Base-by-base conservation (phyloP, 1,140 invertebrate species). In the Drosophila azteca region DNA sequence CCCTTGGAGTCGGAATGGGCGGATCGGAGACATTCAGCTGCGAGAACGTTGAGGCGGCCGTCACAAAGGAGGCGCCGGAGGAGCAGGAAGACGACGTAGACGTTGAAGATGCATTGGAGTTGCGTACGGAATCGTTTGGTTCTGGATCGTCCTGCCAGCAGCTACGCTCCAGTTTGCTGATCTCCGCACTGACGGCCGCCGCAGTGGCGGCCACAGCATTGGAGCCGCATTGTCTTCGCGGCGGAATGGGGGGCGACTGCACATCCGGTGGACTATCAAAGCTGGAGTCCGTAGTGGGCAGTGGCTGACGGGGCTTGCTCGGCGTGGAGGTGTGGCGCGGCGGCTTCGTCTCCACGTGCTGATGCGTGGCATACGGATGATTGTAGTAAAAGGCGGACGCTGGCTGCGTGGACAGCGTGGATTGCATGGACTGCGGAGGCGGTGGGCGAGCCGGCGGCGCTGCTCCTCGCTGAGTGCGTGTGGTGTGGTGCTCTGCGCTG, bases 191-290 rank as follows among this genome's bases (percentile, higher is more conserved):
- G 3, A 90, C 88, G 39, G 84, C 89, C 1, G 88, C 89, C 13
- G 89, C 89, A 3, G 89, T 90, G 54, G 84, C 68, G 0, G 89
- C 89, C 20, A 90, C 87, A 13, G 79, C 69, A 64, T 85, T 79
- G 13, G 70, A 54, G 49, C 73, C 80, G 26, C 82, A 77, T 29
- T 88, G 83, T n/a, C 90, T 83, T 7, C 87, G 51, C 1, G 90
- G 90, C 17, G 90, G 90, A 45, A 91, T 82, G 2, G 90, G 90
- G n/a, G 90, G 90, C 35, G 90, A 91, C 46, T 80, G 90, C 58
- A 91, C 71, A 44, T 91, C 90, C 20, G 90, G 90, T 48, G 90
- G 90, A 63, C 66, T 80, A 51, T 91, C 90, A 54, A 88, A 91
- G 29, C 60, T 78, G 1, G 79, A 85, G 24, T 91, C 89, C 6